Conservation (phyloP, 2,888 invertebrate species). For the Masnerella sp. region DNA sequence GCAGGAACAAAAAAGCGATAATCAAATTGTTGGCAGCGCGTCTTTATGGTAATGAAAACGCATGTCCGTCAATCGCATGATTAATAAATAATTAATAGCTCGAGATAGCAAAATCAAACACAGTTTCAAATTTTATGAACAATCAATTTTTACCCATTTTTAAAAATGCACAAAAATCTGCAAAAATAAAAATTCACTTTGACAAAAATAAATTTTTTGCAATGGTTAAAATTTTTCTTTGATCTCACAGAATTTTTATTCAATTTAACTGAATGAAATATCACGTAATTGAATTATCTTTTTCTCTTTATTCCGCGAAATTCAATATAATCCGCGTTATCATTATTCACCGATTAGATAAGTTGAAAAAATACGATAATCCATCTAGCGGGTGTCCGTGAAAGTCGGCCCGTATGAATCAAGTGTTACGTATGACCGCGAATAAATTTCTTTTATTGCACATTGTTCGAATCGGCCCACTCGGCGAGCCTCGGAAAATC, state of each 20-base stretch:
- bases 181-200: too few species aligned
- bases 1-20: slow-evolving; percentile 20
- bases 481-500: slow-evolving; percentile 57
- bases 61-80: background rate
- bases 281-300: background rate
- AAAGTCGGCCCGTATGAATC: slow-evolving; percentile 19
- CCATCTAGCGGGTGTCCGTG: slow-evolving; percentile 13
- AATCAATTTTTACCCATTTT: too few species aligned
- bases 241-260: too few species aligned
- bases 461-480: slow-evolving; percentile 54
- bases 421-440: slow-evolving; percentile 30
- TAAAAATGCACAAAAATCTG: too few species aligned
- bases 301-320: background rate
- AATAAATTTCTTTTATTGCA: slow-evolving; percentile 57
- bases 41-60: slow-evolving; percentile 24
- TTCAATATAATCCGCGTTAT: slow-evolving; percentile 14
- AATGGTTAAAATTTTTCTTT: too few species aligned
- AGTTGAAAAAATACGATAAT: slow-evolving; percentile 10
- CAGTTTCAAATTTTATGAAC: too few species aligned
- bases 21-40: slow-evolving; percentile 5
- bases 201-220: too few species aligned
- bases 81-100: too few species aligned
- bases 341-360: slow-evolving; percentile 20
- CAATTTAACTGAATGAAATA: slow-evolving; percentile 11
- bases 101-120: too few species aligned